phyloP scores from a whole-genome alignment of 1,140 invertebrate species.

The Anoplophora glabripennis region DNA sequence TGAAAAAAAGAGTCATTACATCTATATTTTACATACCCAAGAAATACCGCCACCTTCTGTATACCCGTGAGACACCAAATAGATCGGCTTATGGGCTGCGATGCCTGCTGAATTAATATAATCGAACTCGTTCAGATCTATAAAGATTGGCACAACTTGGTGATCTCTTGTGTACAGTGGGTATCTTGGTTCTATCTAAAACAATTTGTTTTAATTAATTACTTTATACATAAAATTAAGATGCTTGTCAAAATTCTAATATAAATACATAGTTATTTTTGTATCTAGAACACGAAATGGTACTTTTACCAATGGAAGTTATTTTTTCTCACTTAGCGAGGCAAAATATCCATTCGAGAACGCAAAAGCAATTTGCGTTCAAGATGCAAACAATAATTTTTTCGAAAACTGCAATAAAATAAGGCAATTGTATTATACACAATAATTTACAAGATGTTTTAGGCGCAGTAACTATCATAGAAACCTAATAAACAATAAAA shows the following conservation, averaged over 20 bases:
- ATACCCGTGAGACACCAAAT: slow-evolving; percentile 81
- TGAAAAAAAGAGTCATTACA: background rate
- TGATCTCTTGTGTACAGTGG: slow-evolving; percentile 55
- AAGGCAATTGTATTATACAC: no score
- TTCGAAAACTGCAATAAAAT: no score
- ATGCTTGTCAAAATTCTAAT: background rate
- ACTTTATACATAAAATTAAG: background rate
- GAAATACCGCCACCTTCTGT: slow-evolving; percentile 74
- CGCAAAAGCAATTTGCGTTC: no score
- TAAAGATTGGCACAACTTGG: slow-evolving; percentile 54
- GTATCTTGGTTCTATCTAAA: slow-evolving; percentile 53
- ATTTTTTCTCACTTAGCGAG: no score
- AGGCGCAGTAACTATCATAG: no score
- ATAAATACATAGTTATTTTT: no score
- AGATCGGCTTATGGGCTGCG: slow-evolving; percentile 61
- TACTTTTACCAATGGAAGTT: no score
- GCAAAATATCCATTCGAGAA: no score
- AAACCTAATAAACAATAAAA: no score
- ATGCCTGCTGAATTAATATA: slow-evolving; percentile 59
- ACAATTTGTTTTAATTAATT: slow-evolving; percentile 25
- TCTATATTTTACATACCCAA: slow-evolving; percentile 60
- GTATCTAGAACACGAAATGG: background rate
- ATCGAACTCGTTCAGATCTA: slow-evolving; percentile 63
- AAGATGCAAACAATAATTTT: no score
- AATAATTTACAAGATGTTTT: no score